Evolutionary conservation across 2,888 invertebrate genomes (phyloP), one percentile per base, ranked within the genome.

Genomic region (Anarsia innoxiella): DNA sequence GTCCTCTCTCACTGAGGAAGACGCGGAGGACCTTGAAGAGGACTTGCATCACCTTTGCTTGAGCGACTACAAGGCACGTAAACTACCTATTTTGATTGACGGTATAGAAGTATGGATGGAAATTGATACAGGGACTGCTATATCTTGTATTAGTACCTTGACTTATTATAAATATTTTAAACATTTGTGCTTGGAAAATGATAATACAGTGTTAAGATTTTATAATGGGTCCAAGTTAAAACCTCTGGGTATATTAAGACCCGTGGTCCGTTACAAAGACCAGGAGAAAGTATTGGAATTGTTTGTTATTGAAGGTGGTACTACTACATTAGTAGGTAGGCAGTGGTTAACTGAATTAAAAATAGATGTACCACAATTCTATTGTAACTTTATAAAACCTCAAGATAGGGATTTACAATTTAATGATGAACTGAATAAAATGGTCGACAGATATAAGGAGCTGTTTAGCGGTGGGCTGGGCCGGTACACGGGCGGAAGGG

Each of bases 401-500:
- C 6, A 26, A 6, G 3, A 3, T 6, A 26, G n/a, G 3, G 3
- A 3, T 6, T 3, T n/a, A 6, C 6, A n/a, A 26, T n/a, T 3
- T 26, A 10, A 26, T n/a, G 23, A 23, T 6, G n/a, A 3, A 6
- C 3, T n/a, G 10, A 3, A 3, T 3, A 26, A 3, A 8, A 3
- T n/a, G 9, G 6, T 26, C n/a, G 3, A 3, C 26, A 26, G 38
- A 10, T 29, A 38, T 33, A 38, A 38, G 25, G 38, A 33, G 19
- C 11, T 43, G 9, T 40, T 37, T 16, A 13, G 9, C n/a, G 33
- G 30, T 11, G 35, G 31, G n/a, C 25, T 42, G 33, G 43, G 42
- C 1, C 10, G 34, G 2, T 44, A n/a, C 27, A 40, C 36, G 2
- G 44, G 41, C 11, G 41, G 37, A 5, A 10, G n/a, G 23, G 41